Conservation (phyloP, 1,140 invertebrate genomes). For the Drosophila chauvacae region DNA sequence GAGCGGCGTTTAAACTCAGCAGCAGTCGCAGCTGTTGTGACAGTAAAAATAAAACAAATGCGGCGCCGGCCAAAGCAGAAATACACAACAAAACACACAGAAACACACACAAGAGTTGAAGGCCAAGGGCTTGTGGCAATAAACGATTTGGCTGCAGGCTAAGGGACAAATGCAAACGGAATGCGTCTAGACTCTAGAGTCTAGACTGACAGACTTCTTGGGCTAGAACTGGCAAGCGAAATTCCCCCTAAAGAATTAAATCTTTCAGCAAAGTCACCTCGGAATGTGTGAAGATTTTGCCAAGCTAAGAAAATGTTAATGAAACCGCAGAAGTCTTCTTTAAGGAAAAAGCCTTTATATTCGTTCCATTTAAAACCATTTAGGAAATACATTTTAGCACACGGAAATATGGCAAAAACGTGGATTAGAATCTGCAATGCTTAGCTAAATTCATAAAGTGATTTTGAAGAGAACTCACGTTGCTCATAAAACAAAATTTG, state of each 20-base stretch:
- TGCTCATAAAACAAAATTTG: not conserved
- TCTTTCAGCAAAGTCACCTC: not conserved
- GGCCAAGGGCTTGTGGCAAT: constrained; percentile 46
- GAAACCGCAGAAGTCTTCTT: not conserved
- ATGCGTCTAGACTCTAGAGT: constrained; percentile 31
- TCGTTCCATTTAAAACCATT: not conserved
- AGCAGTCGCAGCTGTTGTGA: constrained; percentile 21
- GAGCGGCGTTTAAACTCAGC: constrained; percentile 26
- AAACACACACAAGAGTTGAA: constrained; percentile 17
- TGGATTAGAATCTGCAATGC: not conserved
- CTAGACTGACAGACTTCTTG: constrained; percentile 2
- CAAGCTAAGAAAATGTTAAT: not conserved
- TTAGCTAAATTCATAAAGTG: not conserved
- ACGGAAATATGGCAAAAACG: not conserved
- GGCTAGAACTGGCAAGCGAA: constrained; percentile 4
- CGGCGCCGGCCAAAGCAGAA: constrained; percentile 19
- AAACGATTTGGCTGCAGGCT: constrained; percentile 17
- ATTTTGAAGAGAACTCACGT: not conserved
- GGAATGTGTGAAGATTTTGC: constrained; percentile 3
- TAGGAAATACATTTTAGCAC: not conserved
- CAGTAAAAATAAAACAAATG: constrained; percentile 27
- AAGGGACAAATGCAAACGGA: constrained; percentile 25
- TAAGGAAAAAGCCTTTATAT: not conserved
- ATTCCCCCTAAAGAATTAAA: not conserved
- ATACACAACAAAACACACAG: not conserved